Evolutionary conservation across 2,797 vertebrate species (phyloP).

Genomic region (Lepus townsendii): DNA sequence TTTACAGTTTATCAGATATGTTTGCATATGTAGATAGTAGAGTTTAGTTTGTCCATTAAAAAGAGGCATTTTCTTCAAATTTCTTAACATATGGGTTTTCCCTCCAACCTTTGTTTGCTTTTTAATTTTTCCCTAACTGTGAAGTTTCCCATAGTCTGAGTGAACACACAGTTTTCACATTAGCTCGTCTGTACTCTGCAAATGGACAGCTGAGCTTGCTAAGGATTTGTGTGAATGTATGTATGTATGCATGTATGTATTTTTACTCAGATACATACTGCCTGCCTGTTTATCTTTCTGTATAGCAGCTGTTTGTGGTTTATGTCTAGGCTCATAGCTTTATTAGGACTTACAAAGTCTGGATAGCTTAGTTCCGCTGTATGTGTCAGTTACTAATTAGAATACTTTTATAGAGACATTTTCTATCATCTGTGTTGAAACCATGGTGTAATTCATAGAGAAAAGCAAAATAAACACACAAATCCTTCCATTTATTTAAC

Average conservation of each 20-base stretch:
- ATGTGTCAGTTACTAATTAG: constrained; percentile 3
- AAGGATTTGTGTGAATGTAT: no score
- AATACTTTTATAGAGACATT: not conserved
- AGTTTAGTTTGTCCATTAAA: not conserved
- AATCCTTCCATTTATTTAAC: constrained; percentile 16
- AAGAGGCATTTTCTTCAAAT: not conserved
- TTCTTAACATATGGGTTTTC: not conserved
- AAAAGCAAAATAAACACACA: not conserved
- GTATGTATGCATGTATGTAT: not conserved
- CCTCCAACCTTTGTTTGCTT: not conserved
- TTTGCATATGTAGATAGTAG: not conserved
- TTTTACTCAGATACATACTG: not conserved
- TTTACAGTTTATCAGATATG: not conserved
- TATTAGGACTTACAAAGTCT: not conserved
- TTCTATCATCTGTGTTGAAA: constrained; percentile 33
- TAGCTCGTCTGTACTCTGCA: not conserved
- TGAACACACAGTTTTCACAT: accelerated
- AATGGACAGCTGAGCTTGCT: not conserved
- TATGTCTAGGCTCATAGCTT: not conserved
- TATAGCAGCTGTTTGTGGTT: not conserved
- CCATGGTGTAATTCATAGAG: not conserved
- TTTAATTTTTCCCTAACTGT: not conserved
- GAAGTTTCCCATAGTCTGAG: not conserved
- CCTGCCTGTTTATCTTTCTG: not conserved
- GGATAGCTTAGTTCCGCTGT: not conserved